These are phyloP conservation scores for Masticophis lateralis DNA, from an alignment of 2,797 vertebrate species.

Conservation along the genomic window DNA sequence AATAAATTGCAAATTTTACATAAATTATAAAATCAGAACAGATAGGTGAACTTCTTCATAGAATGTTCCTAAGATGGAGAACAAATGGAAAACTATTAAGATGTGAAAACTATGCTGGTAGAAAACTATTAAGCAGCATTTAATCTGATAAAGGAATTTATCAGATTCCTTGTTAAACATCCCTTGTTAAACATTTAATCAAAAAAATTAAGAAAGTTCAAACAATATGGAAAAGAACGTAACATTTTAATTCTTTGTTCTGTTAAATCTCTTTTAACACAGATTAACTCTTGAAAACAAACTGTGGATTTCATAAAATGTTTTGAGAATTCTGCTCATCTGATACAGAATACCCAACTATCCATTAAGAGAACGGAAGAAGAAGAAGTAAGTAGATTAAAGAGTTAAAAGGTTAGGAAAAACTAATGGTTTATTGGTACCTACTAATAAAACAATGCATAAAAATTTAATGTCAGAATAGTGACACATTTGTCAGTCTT, in stretches of 20 bases:
- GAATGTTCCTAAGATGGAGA: neutral
- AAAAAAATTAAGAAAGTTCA: slow-evolving; percentile 25
- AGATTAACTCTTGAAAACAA: neutral
- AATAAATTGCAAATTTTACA: neutral
- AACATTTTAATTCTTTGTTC: slow-evolving; percentile 24
- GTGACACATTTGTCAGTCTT: neutral
- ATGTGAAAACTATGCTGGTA: neutral
- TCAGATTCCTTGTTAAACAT: no score
- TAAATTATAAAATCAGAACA: neutral
- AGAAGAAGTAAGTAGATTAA: slow-evolving; percentile 18
- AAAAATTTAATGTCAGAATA: neutral
- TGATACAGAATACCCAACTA: slow-evolving; percentile 31
- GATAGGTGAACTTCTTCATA: neutral
- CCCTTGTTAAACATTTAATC: neutral
- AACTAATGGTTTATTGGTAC: neutral
- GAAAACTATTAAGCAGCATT: neutral
- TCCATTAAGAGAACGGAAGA: neutral
- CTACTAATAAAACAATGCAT: neutral
- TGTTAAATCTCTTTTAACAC: neutral
- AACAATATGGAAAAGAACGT: slow-evolving; percentile 9
- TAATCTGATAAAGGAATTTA: neutral
- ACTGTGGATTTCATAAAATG: neutral
- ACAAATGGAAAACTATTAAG: neutral
- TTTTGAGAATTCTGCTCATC: slow-evolving; percentile 9
- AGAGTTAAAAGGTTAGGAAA: slow-evolving; percentile 5